Percentiles rank a stretch among this genome's conserved stretches.
Conservation (phyloP, 2,113 vertebrate genomes). For the Brachionichthys hirsutus region DNA sequence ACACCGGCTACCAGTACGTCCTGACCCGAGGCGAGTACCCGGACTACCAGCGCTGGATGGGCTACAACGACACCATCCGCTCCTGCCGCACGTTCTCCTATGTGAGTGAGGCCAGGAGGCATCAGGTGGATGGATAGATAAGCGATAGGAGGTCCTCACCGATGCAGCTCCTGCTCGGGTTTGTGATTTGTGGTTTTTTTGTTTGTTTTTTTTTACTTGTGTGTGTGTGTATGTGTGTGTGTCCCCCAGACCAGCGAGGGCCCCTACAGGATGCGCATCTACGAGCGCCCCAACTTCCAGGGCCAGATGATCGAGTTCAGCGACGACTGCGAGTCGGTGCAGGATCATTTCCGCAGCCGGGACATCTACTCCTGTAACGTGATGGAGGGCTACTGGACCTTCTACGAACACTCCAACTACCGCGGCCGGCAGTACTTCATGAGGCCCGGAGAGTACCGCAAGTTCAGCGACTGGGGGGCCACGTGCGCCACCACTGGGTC, state of each 20-base stretch:
- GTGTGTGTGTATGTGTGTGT: too few species aligned
- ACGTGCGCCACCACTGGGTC: slow-evolving; percentile 66
- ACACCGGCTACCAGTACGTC: slow-evolving; percentile 67
- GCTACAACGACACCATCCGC: slow-evolving; percentile 65
- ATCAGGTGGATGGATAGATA: too few species aligned
- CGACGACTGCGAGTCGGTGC: slow-evolving; percentile 71
- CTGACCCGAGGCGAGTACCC: slow-evolving; percentile 70
- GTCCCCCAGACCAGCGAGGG: slow-evolving; percentile 63
- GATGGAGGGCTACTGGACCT: slow-evolving; percentile 71
- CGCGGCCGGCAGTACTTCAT: slow-evolving; percentile 72
- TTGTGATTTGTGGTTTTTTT: too few species aligned
- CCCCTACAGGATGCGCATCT: slow-evolving; percentile 69
- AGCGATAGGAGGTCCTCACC: too few species aligned
- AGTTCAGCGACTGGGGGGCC: slow-evolving; percentile 71
- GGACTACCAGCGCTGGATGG: slow-evolving; percentile 73
- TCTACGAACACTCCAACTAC: slow-evolving; percentile 69
- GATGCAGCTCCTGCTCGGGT: too few species aligned
- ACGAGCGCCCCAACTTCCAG: slow-evolving; percentile 68
- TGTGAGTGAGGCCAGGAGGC: too few species aligned
- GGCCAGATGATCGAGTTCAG: slow-evolving; percentile 75
- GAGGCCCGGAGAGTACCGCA: slow-evolving; percentile 68
- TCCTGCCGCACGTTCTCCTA: slow-evolving; percentile 70
- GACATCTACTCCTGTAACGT: slow-evolving; percentile 70
- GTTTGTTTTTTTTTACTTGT: too few species aligned
- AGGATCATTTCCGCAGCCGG: slow-evolving; percentile 64